These are phyloP conservation scores for Rotaria socialis DNA, from an alignment of 2,888 invertebrate genomes.

Conservation along the genomic window DNA sequence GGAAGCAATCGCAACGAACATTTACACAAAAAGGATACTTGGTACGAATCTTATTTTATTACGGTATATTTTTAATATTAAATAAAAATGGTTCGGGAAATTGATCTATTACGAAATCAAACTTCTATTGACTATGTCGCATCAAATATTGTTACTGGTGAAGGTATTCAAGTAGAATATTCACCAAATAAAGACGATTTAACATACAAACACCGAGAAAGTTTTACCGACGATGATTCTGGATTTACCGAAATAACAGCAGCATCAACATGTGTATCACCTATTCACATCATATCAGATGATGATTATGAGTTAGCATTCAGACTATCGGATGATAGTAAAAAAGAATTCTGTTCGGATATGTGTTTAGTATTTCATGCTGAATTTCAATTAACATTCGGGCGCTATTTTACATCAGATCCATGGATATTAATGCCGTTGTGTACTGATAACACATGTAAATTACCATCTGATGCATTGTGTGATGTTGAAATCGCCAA, in stretches of 20 bases:
- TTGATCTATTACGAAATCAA: not conserved
- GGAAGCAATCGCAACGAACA: no score
- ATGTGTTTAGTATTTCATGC: conserved; percentile 36
- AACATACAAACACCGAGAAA: not conserved
- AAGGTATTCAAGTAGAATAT: not conserved
- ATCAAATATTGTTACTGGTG: not conserved
- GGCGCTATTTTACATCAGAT: not conserved
- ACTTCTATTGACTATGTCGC: not conserved
- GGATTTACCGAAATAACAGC: not conserved
- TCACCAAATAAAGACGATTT: not conserved
- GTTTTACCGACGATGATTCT: not conserved
- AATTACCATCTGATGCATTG: not conserved
- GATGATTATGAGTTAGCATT: conserved; percentile 18
- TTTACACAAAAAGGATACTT: no score
- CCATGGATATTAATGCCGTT: not conserved
- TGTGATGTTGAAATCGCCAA: conserved; percentile 37
- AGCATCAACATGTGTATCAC: not conserved
- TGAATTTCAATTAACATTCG: conserved; percentile 37
- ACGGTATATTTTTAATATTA: not conserved
- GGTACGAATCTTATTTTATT: no score
- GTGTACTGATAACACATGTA: not conserved
- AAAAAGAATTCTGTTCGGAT: conserved; percentile 28
- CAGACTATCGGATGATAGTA: not conserved
- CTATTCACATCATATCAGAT: not conserved
- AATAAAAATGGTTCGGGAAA: not conserved